phyloP scores from a whole-genome alignment of 2,113 vertebrate genomes.

The Xyrauchen texanus region DNA sequence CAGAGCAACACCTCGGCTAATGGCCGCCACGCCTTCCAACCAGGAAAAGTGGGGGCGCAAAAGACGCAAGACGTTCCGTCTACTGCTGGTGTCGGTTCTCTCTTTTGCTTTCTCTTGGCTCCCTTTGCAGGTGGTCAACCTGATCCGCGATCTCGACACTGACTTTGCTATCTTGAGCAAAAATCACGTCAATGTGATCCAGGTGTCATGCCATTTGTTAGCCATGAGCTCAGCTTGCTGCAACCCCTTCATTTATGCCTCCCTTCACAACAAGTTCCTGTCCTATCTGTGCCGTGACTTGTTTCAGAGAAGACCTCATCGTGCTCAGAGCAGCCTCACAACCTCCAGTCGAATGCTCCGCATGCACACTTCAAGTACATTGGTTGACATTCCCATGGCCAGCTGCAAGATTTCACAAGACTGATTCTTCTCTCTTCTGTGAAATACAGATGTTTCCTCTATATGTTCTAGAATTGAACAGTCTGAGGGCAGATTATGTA shows the following conservation, averaged over 20 bases:
- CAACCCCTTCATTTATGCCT: slow-evolving; percentile 83
- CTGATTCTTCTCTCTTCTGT: slow-evolving; percentile 29
- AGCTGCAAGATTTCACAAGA: slow-evolving; percentile 67
- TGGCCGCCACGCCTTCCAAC: slow-evolving; percentile 65
- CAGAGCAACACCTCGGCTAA: slow-evolving; percentile 69
- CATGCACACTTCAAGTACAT: slow-evolving; percentile 70
- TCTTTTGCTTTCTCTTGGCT: slow-evolving; percentile 87
- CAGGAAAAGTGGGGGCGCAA: slow-evolving; percentile 76
- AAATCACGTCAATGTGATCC: slow-evolving; percentile 76
- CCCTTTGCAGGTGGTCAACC: slow-evolving; percentile 84
- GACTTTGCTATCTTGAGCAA: slow-evolving; percentile 79
- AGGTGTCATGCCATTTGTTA: slow-evolving; percentile 78
- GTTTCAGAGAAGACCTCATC: slow-evolving; percentile 42
- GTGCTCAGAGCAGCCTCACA: slow-evolving; percentile 54
- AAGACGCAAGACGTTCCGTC: slow-evolving; percentile 81
- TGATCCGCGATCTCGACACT: slow-evolving; percentile 78
- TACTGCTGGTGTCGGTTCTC: slow-evolving; percentile 79
- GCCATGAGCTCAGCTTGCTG: slow-evolving; percentile 84
- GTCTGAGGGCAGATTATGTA: background rate
- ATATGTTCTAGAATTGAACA: too few species aligned
- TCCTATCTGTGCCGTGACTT: slow-evolving; percentile 71
- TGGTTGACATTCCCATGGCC: slow-evolving; percentile 61
- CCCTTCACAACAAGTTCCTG: slow-evolving; percentile 78
- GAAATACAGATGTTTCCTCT: background rate
- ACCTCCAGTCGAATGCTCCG: slow-evolving; percentile 59